Evolutionary conservation across 2,888 invertebrate genomes (phyloP).

Genomic region (Prenolepis imparis): DNA sequence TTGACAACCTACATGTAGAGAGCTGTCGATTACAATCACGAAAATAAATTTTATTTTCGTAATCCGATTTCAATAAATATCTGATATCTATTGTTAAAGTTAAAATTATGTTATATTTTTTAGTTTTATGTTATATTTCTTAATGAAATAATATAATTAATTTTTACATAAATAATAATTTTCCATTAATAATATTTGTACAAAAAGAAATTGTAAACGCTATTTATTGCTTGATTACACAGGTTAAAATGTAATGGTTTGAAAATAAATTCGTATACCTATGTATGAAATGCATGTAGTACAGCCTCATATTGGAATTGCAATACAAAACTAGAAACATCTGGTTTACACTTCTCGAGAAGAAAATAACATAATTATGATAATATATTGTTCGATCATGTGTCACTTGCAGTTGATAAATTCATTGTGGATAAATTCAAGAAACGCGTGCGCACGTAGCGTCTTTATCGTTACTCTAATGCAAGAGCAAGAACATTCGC

Average conservation of each 20-base stretch:
- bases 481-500: slow-evolving; percentile 20
- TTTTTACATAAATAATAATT: not conserved
- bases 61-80: not conserved
- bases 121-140: too few species aligned
- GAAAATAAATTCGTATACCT: not conserved
- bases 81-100: not conserved
- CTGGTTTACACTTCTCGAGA: not conserved
- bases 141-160: not conserved
- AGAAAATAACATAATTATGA: not conserved
- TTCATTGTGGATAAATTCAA: slow-evolving; percentile 5
- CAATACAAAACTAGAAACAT: not conserved
- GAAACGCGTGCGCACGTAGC: not conserved
- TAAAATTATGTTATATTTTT: not conserved
- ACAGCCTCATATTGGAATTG: slow-evolving; percentile 12
- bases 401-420: slow-evolving; percentile 27
- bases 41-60: slow-evolving; percentile 9
- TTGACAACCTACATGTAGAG: not conserved
- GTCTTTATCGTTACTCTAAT: slow-evolving; percentile 10
- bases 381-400: not conserved
- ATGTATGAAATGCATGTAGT: not conserved
- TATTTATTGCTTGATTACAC: not conserved
- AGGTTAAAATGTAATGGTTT: not conserved
- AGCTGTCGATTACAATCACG: not conserved
- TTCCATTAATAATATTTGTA: not conserved
- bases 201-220: not conserved